Evolutionary conservation across 2,888 invertebrate genomes (phyloP), one percentile per base, ranked within the genome.

Genomic region (Volucella inflata): DNA sequence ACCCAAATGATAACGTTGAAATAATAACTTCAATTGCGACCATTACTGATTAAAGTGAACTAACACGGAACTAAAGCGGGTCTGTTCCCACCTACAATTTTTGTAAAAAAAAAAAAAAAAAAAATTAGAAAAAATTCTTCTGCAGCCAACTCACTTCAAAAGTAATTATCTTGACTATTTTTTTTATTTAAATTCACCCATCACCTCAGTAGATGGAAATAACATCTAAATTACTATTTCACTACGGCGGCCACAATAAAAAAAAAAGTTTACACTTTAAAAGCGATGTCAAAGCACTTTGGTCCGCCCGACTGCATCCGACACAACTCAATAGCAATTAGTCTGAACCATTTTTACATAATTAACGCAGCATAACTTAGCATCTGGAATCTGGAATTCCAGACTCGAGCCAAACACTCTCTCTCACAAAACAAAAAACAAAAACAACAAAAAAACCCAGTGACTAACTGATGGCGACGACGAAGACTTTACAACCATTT

Each of bases 261-360:
- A 84, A 80, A 84, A 75, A 80, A 65, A 55, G 84, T 80, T 80
- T 64, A 75, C 84, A 74, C 79, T 79, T 70, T 51, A 30, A 79
- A 44, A 64, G 55, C 68, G 68, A 17, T 64, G 68, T 74, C 68
- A 79, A 70, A 65, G 59, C 60, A 67, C 57, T 75, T 80, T 65
- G 10, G 46, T 53, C 70, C 53, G 50, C 46, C 68, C 64, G 57
- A 51, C 64, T 75, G 59, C 53, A 51, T 40, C 68, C 57, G 57
- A 51, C 64, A 80, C 84, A 79, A 59, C 62, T 68, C 68, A 68
- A 40, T 50, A 59, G 60, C 84, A 84, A 84, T 84, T 84, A 84
- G 84, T 80, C 21, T 44, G 51, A 70, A 71, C 64, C 60, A 55
- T 84, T 84, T 76, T 80, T 71, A 75, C 75, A 80, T 80, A 84